Base-by-base conservation (phyloP, 2,888 invertebrate genomes). In the Synanthedon myopaeformis region DNA sequence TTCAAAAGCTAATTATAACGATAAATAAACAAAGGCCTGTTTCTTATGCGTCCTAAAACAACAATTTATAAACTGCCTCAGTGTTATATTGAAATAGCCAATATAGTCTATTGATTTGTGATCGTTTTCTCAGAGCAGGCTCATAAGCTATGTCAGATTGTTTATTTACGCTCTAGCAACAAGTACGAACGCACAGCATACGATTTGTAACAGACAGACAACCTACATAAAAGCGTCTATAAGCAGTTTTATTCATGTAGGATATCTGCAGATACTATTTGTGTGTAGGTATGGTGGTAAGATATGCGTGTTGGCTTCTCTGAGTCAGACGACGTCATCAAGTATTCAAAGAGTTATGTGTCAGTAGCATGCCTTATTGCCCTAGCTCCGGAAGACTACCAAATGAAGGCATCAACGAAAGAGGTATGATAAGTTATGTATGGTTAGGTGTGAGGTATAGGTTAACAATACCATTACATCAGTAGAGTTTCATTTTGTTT, bases 271-370 rank as follows among this genome's bases (percentile, higher is more conserved):
- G 4, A 45, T 6, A 10, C 12, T 13, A 45, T 45, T 45, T 45
- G 13, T 13, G 8, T 45, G 6, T 13, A 13, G 45, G 35, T 23
- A 23, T 23, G 23, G 23, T 4, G 5, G 58, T 61, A 66, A 66
- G 60, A 57, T 50, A 65, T 61, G 60, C 63, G 59, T 59, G 54
- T 56, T 61, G 64, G 62, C 64, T 61, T 53, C 51, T 54, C 59
- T 67, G 65, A 70, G 54, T 68, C 67, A 67, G 58, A 62, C 35
- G 35, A 35, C 61, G 60, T 63, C 61, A 65, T 69, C 66, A 70
- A 63, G 61, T 61, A 70, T 71, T 66, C 69, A 65, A 59, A 52
- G 10, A 52, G 53, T 59, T 59, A 58, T 62, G 57, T 62, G 66
- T 60, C 56, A 55, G 57, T 57, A 51, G 52, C 54, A 51, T 58